A percentile compares a stretch with the other conserved stretches of the same genome.
Conservation (phyloP, 2,888 invertebrate genomes). For the Nebria brevicollis region DNA sequence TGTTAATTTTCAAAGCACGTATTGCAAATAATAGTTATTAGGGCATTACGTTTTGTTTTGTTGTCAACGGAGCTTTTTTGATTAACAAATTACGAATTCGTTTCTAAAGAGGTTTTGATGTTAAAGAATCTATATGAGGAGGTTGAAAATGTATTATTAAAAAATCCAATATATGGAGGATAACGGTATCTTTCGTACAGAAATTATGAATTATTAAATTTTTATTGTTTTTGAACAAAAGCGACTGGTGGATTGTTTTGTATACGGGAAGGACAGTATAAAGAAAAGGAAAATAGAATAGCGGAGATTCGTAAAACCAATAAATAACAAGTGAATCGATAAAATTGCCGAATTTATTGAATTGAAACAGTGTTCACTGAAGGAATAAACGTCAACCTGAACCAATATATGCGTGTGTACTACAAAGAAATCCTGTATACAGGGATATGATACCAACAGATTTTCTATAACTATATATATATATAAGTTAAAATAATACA, state of each 20-base stretch:
- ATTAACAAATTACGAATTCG: too few species aligned
- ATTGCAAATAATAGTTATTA: conserved; percentile 16
- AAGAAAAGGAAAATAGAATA: not conserved
- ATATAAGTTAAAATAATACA: too few species aligned
- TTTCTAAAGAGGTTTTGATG: too few species aligned
- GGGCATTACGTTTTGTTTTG: not conserved
- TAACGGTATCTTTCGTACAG: not conserved
- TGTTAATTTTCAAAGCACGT: conserved; percentile 18
- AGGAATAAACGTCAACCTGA: not conserved
- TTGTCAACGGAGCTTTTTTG: not conserved
- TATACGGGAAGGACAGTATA: not conserved
- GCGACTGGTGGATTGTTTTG: not conserved
- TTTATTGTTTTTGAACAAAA: conserved; percentile 27
- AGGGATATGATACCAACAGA: too few species aligned
- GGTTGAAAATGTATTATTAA: not conserved
- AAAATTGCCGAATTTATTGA: conserved; percentile 25
- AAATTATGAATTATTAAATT: conserved; percentile 19
- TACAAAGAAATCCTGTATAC: too few species aligned
- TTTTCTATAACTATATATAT: too few species aligned
- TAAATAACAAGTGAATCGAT: conserved; percentile 23
- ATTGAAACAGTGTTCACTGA: conserved; percentile 19
- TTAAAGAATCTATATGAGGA: not conserved
- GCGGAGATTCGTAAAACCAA: conserved; percentile 9
- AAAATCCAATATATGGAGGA: not conserved
- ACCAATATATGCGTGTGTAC: not conserved